A percentile compares a stretch with the other conserved stretches of the same genome.
phyloP scores from a whole-genome alignment of 2,113 vertebrate species.

The Myiagra hebetior region DNA sequence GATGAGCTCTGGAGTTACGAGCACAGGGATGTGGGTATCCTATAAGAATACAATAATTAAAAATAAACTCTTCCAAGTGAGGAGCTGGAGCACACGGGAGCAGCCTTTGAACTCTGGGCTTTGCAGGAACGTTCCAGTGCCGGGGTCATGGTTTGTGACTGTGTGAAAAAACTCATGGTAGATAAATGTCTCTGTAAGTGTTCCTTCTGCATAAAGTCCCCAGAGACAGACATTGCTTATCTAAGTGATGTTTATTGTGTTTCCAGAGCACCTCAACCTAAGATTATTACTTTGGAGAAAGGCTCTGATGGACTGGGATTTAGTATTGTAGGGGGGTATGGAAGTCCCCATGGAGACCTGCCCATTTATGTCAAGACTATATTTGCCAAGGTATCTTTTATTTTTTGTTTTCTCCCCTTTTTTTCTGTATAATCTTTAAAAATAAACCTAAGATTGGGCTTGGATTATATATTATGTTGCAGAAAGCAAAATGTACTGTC shows the following conservation, averaged over 20 bases:
- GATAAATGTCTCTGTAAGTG: background rate
- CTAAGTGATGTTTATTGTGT: slow-evolving; percentile 72
- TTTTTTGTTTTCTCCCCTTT: slow-evolving; percentile 9
- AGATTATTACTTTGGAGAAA: slow-evolving; percentile 90
- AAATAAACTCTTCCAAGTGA: background rate
- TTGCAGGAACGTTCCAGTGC: background rate
- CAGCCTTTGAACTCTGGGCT: background rate
- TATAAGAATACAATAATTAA: background rate
- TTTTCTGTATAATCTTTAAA: slow-evolving; percentile 21
- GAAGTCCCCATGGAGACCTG: slow-evolving; percentile 95
- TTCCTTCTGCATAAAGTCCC: slow-evolving; percentile 53
- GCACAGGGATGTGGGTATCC: background rate
- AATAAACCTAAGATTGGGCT: slow-evolving; percentile 12
- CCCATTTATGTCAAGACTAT: slow-evolving; percentile 98
- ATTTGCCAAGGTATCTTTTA: slow-evolving; percentile 88
- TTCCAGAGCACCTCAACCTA: slow-evolving; percentile 84
- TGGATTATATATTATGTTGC: background rate
- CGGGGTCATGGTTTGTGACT: background rate
- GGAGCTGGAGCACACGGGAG: background rate
- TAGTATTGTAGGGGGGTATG: slow-evolving; percentile 94
- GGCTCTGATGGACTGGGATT: slow-evolving; percentile 94
- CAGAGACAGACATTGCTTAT: slow-evolving; percentile 20
- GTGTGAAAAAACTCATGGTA: background rate
- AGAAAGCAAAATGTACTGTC: background rate
- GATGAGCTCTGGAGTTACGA: background rate